These are phyloP conservation scores for Corticium candelabrum DNA, from an alignment of 37 sponge, comb jelly and placozoan genomes.

Conservation along the genomic window DNA sequence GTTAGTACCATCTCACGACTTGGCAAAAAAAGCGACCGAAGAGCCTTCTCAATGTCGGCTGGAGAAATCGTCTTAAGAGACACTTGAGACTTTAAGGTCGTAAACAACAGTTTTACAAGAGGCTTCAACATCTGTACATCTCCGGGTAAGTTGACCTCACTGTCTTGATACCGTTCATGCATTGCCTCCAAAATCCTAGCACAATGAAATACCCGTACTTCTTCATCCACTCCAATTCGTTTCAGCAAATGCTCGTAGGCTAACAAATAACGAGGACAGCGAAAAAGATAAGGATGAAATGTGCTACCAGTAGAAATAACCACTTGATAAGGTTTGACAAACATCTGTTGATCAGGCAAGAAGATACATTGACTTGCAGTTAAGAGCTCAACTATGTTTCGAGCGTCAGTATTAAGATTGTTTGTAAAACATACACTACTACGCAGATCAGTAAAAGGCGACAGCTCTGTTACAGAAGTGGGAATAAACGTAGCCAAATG, in stretches of 20 bases:
- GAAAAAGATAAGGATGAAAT: neutral
- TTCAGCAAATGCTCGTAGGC: neutral
- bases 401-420: no score
- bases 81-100: neutral
- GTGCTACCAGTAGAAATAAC: no score
- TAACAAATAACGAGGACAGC: neutral
- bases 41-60: neutral
- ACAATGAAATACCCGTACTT: neutral
- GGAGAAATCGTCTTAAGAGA: no score
- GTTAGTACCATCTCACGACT: neutral
- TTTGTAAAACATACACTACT: no score
- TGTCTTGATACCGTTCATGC: neutral
- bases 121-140: no score
- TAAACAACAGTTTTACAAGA: slow-evolving; percentile 6
- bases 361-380: no score
- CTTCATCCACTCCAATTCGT: neutral
- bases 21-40: neutral
- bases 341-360: no score
- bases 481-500: no score
- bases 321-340: no score
- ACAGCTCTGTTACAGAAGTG: no score
- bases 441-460: no score
- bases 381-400: no score
- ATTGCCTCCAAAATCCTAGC: neutral
- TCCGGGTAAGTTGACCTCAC: neutral